These are phyloP conservation scores for Silurus meridionalis DNA, from an alignment of 2,113 vertebrate genomes.

Conservation along the genomic window DNA sequence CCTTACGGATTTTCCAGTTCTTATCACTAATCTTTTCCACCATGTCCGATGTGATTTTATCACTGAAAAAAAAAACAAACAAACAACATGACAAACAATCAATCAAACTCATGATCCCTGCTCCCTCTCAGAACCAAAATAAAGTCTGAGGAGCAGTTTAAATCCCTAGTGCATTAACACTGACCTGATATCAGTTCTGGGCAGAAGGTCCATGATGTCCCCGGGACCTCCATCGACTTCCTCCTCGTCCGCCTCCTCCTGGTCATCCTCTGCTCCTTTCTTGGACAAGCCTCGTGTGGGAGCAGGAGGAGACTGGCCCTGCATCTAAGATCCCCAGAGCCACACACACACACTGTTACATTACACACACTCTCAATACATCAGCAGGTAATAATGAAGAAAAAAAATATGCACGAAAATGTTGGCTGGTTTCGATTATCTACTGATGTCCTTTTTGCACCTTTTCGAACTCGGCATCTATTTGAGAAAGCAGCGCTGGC, in stretches of 20 bases:
- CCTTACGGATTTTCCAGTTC: conserved; percentile 98
- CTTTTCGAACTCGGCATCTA: conserved; percentile 96
- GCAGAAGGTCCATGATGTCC: conserved; percentile 90
- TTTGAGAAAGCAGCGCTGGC: conserved; percentile 91
- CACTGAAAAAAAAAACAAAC: conserved; percentile 68
- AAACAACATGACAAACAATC: neutral
- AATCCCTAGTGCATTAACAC: neutral
- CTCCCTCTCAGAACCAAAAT: neutral
- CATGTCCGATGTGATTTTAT: conserved; percentile 90
- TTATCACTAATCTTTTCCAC: conserved; percentile 93
- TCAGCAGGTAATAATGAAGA: neutral
- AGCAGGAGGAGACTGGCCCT: conserved; percentile 85
- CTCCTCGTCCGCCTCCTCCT: conserved; percentile 79
- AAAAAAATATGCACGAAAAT: neutral
- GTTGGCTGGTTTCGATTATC: neutral
- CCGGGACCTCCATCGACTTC: conserved; percentile 78
- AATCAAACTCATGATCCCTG: neutral
- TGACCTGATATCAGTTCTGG: conserved; percentile 88
- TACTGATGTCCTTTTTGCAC: conserved; percentile 62
- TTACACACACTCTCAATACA: neutral
- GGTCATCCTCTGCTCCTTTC: conserved; percentile 64
- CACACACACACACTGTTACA: neutral
- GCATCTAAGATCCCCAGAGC: conserved; percentile 75
- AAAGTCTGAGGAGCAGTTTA: neutral
- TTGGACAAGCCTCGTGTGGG: conserved; percentile 76